phyloP scores from a whole-genome alignment of 1,140 invertebrate genomes.

The Stratiolaelaps scimitus region DNA sequence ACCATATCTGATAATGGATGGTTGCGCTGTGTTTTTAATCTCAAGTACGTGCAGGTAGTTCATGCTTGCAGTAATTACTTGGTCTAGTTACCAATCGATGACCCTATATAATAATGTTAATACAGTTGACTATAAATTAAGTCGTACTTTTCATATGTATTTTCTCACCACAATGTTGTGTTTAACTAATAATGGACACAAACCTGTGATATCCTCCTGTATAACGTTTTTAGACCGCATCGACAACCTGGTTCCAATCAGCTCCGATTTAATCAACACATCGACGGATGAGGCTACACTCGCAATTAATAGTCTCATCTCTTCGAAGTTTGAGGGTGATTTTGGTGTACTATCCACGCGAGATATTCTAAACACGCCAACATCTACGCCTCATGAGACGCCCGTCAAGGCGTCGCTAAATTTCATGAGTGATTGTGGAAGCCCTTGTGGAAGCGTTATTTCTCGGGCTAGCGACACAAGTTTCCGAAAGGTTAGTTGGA shows the following conservation, averaged over 20 bases:
- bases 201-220: no score
- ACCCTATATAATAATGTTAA: no score
- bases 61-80: no score
- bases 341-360: constrained; percentile 4
- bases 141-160: no score
- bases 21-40: no score
- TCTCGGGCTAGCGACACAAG: constrained; percentile 4
- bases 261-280: neutral
- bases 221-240: no score
- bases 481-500: constrained; percentile 14
- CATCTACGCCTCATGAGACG: constrained; percentile 3
- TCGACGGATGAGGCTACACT: neutral
- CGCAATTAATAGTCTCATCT: neutral
- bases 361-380: neutral
- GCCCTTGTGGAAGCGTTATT: constrained; percentile 14
- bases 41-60: no score
- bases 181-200: no score
- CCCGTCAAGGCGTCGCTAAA: constrained; percentile 13
- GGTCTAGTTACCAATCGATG: no score
- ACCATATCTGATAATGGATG: no score
- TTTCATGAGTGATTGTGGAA: constrained; percentile 23
- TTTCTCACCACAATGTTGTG: no score
- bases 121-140: no score
- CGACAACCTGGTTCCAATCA: neutral
- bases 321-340: constrained; percentile 9